phyloP scores from a whole-genome alignment of 1,140 invertebrate species.

The Conus ventricosus region DNA sequence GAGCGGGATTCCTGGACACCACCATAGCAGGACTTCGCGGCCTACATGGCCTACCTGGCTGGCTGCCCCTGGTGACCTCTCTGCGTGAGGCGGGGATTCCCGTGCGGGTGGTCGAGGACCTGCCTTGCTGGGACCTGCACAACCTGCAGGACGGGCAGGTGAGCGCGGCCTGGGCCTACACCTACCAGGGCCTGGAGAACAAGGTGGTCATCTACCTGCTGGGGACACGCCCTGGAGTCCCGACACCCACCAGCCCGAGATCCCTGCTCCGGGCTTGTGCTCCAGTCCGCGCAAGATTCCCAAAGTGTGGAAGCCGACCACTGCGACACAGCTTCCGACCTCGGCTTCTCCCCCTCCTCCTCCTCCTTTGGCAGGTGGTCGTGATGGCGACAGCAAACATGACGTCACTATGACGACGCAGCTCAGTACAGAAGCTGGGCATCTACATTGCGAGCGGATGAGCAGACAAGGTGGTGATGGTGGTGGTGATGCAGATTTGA shows the following conservation, averaged over 20 bases:
- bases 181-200: conserved; percentile 49
- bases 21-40: conserved; percentile 29
- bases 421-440: neutral
- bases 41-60: conserved; percentile 35
- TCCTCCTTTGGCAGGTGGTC: neutral
- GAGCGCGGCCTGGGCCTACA: conserved; percentile 39
- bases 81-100: conserved; percentile 16
- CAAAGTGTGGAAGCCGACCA: neutral
- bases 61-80: conserved; percentile 16
- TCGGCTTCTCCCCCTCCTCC: neutral
- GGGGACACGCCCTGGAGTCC: conserved; percentile 31
- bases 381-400: neutral
- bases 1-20: conserved; percentile 39
- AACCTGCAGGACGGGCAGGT: conserved; percentile 1
- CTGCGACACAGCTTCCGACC: conserved; percentile 21
- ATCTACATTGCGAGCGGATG: no score
- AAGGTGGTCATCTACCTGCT: conserved; percentile 42
- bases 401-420: neutral
- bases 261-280: conserved; percentile 30
- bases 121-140: conserved; percentile 25
- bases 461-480: no score
- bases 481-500: no score
- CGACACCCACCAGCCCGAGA: neutral
- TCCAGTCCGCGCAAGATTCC: neutral
- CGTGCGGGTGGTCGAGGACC: neutral